Percentiles rank a stretch among this genome's conserved stretches.
These are phyloP conservation scores for Pangasius krempfi DNA, from an alignment of 2,797 vertebrate species.

Conservation along the genomic window DNA sequence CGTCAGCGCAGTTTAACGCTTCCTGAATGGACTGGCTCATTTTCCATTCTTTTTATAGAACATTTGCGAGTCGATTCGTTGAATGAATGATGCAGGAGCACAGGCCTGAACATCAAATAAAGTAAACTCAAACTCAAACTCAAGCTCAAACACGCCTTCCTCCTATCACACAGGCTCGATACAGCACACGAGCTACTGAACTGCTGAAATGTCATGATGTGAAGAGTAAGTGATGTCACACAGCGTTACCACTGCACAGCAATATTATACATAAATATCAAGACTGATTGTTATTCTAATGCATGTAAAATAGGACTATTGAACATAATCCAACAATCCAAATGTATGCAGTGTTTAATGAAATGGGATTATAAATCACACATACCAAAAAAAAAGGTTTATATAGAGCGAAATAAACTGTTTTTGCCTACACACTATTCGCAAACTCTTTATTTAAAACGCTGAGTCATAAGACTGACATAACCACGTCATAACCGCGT, in stretches of 20 bases:
- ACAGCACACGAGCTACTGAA: background rate
- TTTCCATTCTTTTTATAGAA: background rate
- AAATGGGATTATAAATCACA: background rate
- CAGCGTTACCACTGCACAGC: background rate
- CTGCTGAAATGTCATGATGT: background rate
- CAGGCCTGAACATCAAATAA: no score
- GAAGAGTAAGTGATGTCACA: background rate
- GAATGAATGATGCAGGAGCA: no score
- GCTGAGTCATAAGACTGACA: no score
- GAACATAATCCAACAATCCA: background rate
- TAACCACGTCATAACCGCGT: background rate
- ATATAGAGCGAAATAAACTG: background rate
- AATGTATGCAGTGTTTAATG: background rate
- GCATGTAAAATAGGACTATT: no score
- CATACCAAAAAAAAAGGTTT: background rate
- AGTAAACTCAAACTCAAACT: background rate
- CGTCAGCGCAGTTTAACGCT: conserved; percentile 41
- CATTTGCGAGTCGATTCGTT: background rate
- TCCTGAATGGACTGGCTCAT: background rate
- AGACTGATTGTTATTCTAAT: background rate
- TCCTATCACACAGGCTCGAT: no score
- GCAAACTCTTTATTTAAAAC: background rate
- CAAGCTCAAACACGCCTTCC: background rate
- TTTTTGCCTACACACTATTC: background rate
- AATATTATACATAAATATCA: background rate